Conservation (phyloP, 2,113 vertebrate species). For the Hippocampus comes region DNA sequence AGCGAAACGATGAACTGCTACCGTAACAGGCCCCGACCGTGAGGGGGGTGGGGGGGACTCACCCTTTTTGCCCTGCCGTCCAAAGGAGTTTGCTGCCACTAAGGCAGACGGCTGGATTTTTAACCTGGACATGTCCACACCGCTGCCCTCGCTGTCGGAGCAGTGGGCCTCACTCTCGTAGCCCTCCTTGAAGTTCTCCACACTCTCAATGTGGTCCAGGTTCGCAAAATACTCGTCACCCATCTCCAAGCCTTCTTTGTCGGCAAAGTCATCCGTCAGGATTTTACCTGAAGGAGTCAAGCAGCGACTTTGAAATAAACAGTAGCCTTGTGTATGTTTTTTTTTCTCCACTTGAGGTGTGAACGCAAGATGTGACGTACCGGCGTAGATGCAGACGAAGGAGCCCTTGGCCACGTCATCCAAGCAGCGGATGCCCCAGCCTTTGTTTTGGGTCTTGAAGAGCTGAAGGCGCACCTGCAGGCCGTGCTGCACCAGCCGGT, state of each 20-base stretch:
- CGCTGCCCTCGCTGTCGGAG: slow-evolving; percentile 90
- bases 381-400: slow-evolving; percentile 96
- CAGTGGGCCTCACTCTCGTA: slow-evolving; percentile 94
- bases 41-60: slow-evolving; percentile 2
- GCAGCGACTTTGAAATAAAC: not conserved
- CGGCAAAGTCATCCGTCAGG: slow-evolving; percentile 92
- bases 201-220: slow-evolving; percentile 96
- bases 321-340: no score
- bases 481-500: slow-evolving; percentile 92
- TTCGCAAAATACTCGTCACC: slow-evolving; percentile 97
- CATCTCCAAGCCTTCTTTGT: slow-evolving; percentile 97
- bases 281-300: slow-evolving; percentile 81
- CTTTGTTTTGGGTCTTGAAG: slow-evolving; percentile 98
- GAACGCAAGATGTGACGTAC: slow-evolving; percentile 56
- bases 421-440: slow-evolving; percentile 96
- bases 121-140: slow-evolving; percentile 83
- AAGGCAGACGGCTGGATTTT: slow-evolving; percentile 63
- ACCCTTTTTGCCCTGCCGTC: slow-evolving; percentile 54
- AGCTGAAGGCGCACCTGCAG: slow-evolving; percentile 95
- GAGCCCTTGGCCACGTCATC: slow-evolving; percentile 96
- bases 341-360: not conserved
- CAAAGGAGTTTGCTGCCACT: slow-evolving; percentile 43
- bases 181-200: slow-evolving; percentile 98
- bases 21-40: no score
- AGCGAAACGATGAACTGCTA: not conserved